Base-by-base conservation (phyloP, 92 coral and sea anemone genomes). In the Zoanthus sansibaricus region DNA sequence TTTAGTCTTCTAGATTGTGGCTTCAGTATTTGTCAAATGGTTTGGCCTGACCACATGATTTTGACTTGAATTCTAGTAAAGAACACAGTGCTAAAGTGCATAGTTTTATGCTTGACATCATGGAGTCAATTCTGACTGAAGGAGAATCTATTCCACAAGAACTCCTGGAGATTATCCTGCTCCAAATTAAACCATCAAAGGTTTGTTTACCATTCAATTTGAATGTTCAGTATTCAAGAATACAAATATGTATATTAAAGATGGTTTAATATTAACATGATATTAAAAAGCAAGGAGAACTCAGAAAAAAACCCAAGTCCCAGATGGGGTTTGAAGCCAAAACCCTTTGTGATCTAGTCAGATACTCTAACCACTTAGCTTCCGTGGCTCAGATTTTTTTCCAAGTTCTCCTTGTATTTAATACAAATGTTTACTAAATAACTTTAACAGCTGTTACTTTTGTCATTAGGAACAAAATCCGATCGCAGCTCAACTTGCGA, bases 101-200 rank as follows among this genome's bases (percentile, higher is more conserved):
- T 78, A 90, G 86, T 49, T 94, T 84, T 45, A 94, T 94, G 96
- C 86, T 96, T 55, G 99, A 96, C 54, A 90, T 96, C 14, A 96
- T 96, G 99, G 88, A 92, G 32, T 91, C 98, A 44, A 76, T 94
- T 21, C 82, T 96, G 67, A 73, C 86, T 76, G 99, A 96, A 56
- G 92, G 95, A 31, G 98, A 96, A 30, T 90, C 93, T 4, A 83
- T 94, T 52, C 88, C 98, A 4, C 96, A 96, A 67, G 95, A 94
- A 55, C 92, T 94, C 14, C 85, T 96, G 56, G 99, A 96, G 64
- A 91, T 92, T 52, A 91, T 96, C 11, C 82, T 91, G 70, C 92
- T 91, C 55, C 89, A 94, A 56, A 90, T 96, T 32, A 93, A 94
- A 46, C 98, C 99, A 87, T 89, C 89, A 32, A 94, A 96, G 96